These are phyloP conservation scores for Andricus grossulariae DNA, from an alignment of 1,140 invertebrate species.

Conservation along the genomic window DNA sequence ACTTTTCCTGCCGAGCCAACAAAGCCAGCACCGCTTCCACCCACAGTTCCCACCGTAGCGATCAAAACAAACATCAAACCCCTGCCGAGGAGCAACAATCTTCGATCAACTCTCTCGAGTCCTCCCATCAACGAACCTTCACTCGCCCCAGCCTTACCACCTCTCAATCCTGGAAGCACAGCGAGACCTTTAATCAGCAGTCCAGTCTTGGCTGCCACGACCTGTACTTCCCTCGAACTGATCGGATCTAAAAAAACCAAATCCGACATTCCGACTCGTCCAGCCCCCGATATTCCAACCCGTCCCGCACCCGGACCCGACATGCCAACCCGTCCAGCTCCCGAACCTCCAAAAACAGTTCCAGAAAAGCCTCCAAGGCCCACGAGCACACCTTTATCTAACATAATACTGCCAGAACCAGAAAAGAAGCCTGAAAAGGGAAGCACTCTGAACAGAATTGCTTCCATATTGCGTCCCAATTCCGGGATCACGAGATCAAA, in stretches of 20 bases:
- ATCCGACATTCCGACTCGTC: constrained; percentile 73
- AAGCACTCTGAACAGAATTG: constrained; percentile 83
- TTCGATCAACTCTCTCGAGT: constrained; percentile 42
- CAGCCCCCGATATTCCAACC: constrained; percentile 75
- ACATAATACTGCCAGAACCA: constrained; percentile 54
- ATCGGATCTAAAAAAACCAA: constrained; percentile 74
- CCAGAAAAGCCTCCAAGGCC: constrained; percentile 54
- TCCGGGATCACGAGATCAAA: constrained; percentile 76
- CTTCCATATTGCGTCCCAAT: constrained; percentile 84
- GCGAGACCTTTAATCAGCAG: constrained; percentile 86
- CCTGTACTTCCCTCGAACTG: constrained; percentile 84
- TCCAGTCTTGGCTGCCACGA: constrained; percentile 87
- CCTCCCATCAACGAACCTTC: constrained; percentile 61
- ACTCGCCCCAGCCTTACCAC: constrained; percentile 78
- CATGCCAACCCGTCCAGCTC: constrained; percentile 41
- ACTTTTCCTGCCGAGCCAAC: constrained; percentile 69
- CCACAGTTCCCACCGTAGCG: constrained; percentile 65
- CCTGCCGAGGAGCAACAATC: constrained; percentile 55
- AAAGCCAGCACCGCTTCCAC: constrained; percentile 71
- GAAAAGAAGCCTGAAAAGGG: constrained; percentile 72
- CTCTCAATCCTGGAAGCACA: constrained; percentile 77
- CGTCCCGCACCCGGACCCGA: constrained; percentile 71
- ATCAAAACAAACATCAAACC: constrained; percentile 69
- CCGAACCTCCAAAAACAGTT: constrained; percentile 39
- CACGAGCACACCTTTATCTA: constrained; percentile 54